A percentile compares a stretch with the other conserved stretches of the same genome.
Evolutionary conservation across 2,888 invertebrate genomes (phyloP).

Genomic region (Watsonalla binaria): DNA sequence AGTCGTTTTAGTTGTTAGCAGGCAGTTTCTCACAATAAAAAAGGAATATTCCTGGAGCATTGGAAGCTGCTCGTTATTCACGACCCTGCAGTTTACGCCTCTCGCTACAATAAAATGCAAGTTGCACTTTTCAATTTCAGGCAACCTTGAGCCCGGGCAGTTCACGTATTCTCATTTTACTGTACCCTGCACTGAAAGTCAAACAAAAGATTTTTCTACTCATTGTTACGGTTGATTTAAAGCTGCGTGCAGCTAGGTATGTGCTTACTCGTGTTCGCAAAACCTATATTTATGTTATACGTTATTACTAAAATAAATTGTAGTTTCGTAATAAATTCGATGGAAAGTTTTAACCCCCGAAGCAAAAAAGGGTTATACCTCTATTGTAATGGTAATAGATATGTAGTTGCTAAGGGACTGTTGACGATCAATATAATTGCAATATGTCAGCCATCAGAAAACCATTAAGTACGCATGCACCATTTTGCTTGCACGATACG

Average conservation of each 20-base stretch:
- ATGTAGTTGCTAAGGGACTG: background rate
- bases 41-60: constrained; percentile 9
- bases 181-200: constrained; percentile 39
- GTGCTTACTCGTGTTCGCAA: background rate
- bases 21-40: background rate
- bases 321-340: too few species aligned
- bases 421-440: constrained; percentile 51
- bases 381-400: too few species aligned
- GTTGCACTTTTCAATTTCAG: constrained; percentile 64
- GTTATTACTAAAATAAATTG: too few species aligned
- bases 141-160: constrained; percentile 42
- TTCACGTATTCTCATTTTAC: constrained; percentile 61
- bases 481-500: constrained; percentile 24
- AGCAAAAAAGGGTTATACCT: constrained; percentile 14
- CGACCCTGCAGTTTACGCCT: constrained; percentile 41
- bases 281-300: too few species aligned
- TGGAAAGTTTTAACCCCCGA: constrained; percentile 12
- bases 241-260: constrained; percentile 14
- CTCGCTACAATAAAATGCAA: constrained; percentile 52
- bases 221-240: constrained; percentile 47
- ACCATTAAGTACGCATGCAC: constrained; percentile 56
- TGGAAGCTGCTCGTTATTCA: constrained; percentile 38
- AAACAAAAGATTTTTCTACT: constrained; percentile 62
- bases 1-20: too few species aligned
- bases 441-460: constrained; percentile 40